A percentile compares a stretch with the other conserved stretches of the same genome.
Conservation (phyloP, 2,888 invertebrate genomes). For the Machimus atricapillus region DNA sequence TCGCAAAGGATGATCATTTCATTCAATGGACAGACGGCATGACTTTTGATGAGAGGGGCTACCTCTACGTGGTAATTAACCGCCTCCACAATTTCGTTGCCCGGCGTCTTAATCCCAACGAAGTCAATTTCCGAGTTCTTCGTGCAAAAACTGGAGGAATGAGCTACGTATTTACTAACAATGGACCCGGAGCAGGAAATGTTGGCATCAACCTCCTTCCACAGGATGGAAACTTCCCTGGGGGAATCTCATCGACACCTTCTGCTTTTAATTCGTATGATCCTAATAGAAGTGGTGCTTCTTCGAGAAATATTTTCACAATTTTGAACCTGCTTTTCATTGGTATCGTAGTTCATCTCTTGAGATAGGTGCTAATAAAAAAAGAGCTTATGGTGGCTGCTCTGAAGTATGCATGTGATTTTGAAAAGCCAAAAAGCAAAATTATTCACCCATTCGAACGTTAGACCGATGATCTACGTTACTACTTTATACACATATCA, state of each 20-base stretch:
- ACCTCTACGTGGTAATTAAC: conserved; percentile 74
- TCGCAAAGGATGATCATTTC: conserved; percentile 71
- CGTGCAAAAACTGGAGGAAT: conserved; percentile 68
- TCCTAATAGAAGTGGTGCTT: conserved; percentile 44
- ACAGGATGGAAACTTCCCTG: conserved; percentile 49
- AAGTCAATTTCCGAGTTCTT: conserved; percentile 74
- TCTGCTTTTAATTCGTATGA: conserved; percentile 50
- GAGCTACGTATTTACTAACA: conserved; percentile 69
- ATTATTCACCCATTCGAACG: neutral
- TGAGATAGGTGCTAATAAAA: neutral
- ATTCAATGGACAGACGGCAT: conserved; percentile 77
- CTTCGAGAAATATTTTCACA: conserved; percentile 9
- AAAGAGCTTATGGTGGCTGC: neutral
- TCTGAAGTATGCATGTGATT: conserved; percentile 1
- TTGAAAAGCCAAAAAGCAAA: neutral
- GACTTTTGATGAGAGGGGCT: conserved; percentile 69
- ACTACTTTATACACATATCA: neutral
- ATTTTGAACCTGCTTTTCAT: neutral
- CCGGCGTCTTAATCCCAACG: conserved; percentile 66
- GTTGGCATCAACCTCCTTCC: conserved; percentile 48
- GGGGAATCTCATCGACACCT: conserved; percentile 51
- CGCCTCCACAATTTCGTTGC: conserved; percentile 72
- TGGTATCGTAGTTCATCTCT: neutral
- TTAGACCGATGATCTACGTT: neutral
- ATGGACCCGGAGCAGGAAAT: conserved; percentile 49